Evolutionary conservation across 2,888 invertebrate species (phyloP), one percentile per base, ranked within the genome.

Genomic region (Antheraea assamensis): DNA sequence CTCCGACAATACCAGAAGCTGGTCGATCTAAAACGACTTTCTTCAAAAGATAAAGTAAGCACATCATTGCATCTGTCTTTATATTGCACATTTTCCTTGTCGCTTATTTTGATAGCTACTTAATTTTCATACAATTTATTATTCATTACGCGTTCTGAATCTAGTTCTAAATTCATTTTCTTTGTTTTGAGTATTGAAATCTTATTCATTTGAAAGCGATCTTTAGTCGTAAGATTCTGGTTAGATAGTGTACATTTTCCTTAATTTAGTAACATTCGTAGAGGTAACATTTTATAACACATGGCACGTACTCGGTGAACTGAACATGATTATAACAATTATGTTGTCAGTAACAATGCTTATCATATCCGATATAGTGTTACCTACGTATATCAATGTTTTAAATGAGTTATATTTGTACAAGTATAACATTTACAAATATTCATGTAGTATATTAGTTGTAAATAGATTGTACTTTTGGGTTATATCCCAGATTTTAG

Each of bases 1-100:
- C 95, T 96, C 49, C 95, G 96, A 75, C 96, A 96, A 86, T 96
- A 96, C 85, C 96, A 95, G 84, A 95, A 95, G 86, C 92, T 96
- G 75, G 90, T 96, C 78, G 95, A 96, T 86, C 89, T 95, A 76
- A 94, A 93, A 83, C 94, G 95, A 76, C 91, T 94, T 85, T 89
- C 95, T 86, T 91, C 88, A 77, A 95, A 94, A 89, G 92, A 93
- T 85, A 94, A 93, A 92, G 94, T 94, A 93, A 94, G 94, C 86
- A 76, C 76, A 76, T 75, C 4, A 21, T 49, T 52, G 27, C 52
- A 58, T 7, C 30, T 31, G 10, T 58, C 58, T 74, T 74, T 74
- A 71, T 68, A 31, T 24, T 74, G 49, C 71, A 71, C 30, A 71
- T 71, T 74, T 74, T 52, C 66, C 66, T 66, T 42, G 35, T 66